Evolutionary conservation across 1,140 invertebrate genomes (phyloP).

Genomic region (Drosophila ogumai): DNA sequence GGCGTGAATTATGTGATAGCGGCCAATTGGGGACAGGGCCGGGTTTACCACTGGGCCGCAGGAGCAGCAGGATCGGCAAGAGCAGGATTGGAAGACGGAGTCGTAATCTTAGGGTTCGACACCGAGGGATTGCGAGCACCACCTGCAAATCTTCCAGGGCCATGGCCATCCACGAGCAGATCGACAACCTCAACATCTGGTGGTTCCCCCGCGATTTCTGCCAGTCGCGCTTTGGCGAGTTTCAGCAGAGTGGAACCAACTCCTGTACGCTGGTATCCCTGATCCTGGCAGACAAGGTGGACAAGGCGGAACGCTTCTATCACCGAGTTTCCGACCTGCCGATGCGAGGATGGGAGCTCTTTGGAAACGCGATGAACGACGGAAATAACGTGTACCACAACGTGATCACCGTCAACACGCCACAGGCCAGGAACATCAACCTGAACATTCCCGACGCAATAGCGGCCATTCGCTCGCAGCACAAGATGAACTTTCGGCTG

Average conservation of each 20-base stretch:
- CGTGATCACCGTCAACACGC: conserved; percentile 64
- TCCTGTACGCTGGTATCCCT: conserved; percentile 80
- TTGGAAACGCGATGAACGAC: conserved; percentile 80
- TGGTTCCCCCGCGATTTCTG: conserved; percentile 81
- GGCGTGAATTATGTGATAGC: conserved; percentile 65
- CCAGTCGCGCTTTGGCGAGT: conserved; percentile 78
- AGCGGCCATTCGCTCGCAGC: conserved; percentile 68
- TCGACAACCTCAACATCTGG: conserved; percentile 81
- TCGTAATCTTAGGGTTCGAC: conserved; percentile 3
- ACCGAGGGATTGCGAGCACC: background rate
- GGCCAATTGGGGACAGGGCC: conserved; percentile 36
- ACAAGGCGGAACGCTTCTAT: conserved; percentile 67
- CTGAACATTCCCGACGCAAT: conserved; percentile 81
- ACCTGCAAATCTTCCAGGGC: background rate
- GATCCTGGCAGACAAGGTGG: conserved; percentile 75
- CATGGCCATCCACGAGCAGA: conserved; percentile 79
- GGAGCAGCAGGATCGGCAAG: conserved; percentile 11
- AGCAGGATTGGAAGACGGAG: conserved; percentile 2
- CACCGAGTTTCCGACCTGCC: conserved; percentile 63
- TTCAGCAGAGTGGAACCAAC: conserved; percentile 76
- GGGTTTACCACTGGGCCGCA: conserved; percentile 32
- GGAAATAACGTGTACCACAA: conserved; percentile 78
- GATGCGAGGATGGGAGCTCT: conserved; percentile 66
- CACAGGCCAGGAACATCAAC: conserved; percentile 62
- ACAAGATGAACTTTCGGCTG: conserved; percentile 75